These are phyloP conservation scores for Peromyscus leucopus DNA, from an alignment of 2,113 vertebrate genomes.

Conservation along the genomic window DNA sequence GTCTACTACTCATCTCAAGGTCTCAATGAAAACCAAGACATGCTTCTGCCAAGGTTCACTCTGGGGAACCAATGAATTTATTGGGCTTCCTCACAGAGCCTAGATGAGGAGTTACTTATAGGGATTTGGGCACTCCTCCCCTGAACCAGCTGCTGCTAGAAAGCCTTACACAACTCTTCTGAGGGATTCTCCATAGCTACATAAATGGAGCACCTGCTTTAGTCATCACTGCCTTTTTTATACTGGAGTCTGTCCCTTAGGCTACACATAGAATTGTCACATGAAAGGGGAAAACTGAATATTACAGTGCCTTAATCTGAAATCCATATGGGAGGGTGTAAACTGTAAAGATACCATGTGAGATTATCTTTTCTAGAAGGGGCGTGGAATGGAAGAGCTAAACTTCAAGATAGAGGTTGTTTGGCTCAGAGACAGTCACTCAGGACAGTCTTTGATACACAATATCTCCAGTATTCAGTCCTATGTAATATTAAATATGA, in stretches of 20 bases:
- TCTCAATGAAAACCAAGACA: background rate
- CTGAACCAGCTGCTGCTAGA: accelerated
- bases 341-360: background rate
- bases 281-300: background rate
- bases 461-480: background rate
- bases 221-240: background rate
- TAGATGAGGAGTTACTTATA: background rate
- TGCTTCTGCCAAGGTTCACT: background rate
- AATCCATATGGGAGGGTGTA: too few relatives aligned
- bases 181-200: background rate
- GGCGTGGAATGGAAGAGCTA: background rate
- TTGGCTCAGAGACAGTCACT: background rate
- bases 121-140: too few relatives aligned
- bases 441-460: background rate
- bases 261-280: too few relatives aligned
- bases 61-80: background rate
- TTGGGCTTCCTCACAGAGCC: background rate
- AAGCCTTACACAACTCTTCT: background rate
- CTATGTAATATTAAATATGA: background rate
- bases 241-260: background rate
- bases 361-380: background rate
- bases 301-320: background rate
- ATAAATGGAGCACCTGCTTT: background rate
- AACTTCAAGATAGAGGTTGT: background rate
- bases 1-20: background rate